Conservation (phyloP, 2,797 vertebrate species). For the Syngnathus acus region DNA sequence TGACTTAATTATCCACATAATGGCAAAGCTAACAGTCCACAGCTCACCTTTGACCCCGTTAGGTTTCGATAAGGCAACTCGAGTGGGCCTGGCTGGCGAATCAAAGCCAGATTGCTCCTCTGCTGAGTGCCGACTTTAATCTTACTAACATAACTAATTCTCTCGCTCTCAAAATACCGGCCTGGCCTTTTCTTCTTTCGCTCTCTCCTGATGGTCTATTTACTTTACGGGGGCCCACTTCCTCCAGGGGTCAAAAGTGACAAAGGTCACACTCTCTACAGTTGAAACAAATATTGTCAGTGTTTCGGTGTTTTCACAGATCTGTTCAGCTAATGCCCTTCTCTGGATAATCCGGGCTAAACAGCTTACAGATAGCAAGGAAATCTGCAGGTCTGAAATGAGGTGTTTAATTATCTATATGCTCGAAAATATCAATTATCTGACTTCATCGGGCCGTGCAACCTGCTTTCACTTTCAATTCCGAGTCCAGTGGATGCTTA, state of each 20-base stretch:
- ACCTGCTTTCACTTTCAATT: too few species aligned
- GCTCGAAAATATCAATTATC: conserved; percentile 17
- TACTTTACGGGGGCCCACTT: not conserved
- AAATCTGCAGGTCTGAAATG: conserved; percentile 32
- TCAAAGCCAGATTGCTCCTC: conserved; percentile 36
- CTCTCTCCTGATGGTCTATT: conserved; percentile 14
- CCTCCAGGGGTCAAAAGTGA: not conserved
- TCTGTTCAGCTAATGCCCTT: conserved; percentile 39
- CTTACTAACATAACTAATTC: conserved; percentile 14
- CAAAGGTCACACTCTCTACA: conserved; percentile 5
- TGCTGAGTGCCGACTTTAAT: conserved; percentile 22
- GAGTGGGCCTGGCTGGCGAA: conserved; percentile 19
- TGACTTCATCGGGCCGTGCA: too few species aligned
- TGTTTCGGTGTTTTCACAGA: conserved; percentile 41
- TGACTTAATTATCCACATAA: conserved; percentile 12
- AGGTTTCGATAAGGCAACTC: not conserved
- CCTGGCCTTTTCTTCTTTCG: conserved; percentile 23
- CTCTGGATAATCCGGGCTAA: conserved; percentile 51
- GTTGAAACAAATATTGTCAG: conserved; percentile 13
- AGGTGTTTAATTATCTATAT: conserved; percentile 10
- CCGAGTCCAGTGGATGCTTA: too few species aligned
- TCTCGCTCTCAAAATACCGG: conserved; percentile 31
- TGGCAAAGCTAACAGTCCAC: not conserved
- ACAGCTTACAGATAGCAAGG: conserved; percentile 39
- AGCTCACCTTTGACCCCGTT: conserved; percentile 1